Percentiles rank a stretch among this genome's conserved stretches.
Conservation (phyloP, 2,888 invertebrate genomes). For the Dysmachus trigonus region DNA sequence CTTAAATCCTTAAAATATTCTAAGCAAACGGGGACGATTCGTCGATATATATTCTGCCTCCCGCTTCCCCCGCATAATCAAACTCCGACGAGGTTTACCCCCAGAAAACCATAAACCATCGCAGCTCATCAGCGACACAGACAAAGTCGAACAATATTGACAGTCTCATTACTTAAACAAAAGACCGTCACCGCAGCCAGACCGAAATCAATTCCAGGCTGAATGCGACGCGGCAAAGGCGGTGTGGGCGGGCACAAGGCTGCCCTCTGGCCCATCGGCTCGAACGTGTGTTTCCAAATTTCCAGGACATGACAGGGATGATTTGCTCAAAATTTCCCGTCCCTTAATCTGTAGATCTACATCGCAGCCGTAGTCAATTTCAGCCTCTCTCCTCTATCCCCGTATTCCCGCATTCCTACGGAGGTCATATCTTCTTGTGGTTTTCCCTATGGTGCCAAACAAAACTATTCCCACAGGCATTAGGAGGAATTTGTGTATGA, state of each 20-base stretch:
- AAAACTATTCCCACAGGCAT: constrained; percentile 31
- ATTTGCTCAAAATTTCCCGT: constrained; percentile 37
- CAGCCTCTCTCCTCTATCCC: no score
- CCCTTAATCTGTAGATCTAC: constrained; percentile 23
- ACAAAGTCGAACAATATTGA: constrained; percentile 11
- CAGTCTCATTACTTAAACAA: constrained; percentile 31
- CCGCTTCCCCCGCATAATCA: neutral
- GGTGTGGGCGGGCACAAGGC: neutral
- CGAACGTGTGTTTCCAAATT: neutral
- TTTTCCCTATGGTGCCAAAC: constrained; percentile 20
- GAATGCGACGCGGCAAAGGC: neutral
- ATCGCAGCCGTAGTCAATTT: constrained; percentile 13
- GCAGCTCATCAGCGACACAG: neutral
- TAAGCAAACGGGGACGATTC: neutral
- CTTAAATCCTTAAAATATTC: neutral
- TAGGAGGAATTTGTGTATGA: constrained; percentile 32
- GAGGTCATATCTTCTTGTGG: constrained; percentile 26
- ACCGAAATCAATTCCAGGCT: constrained; percentile 23
- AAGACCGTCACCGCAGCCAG: constrained; percentile 17
- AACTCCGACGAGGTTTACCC: neutral
- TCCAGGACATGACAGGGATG: constrained; percentile 31
- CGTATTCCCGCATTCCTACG: neutral
- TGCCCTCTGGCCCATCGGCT: neutral
- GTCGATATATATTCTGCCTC: no score
- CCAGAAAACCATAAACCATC: constrained; percentile 1